Evolutionary conservation across 2,888 invertebrate genomes (phyloP).

Genomic region (Mimas tiliae): DNA sequence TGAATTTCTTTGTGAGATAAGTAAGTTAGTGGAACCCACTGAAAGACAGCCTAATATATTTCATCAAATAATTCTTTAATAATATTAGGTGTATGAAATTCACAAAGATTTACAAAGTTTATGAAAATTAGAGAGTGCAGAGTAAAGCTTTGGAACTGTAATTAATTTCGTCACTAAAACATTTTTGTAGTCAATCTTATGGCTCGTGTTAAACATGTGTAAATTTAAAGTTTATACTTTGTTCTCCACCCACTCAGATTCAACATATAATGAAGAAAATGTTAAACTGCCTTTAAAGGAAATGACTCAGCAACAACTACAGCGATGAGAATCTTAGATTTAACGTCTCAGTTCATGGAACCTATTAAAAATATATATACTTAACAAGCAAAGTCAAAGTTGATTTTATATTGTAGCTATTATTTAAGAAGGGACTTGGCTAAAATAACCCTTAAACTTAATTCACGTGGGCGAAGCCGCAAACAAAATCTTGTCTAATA

Average conservation of each 20-base stretch:
- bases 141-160: not conserved
- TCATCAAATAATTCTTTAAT: conserved; percentile 5
- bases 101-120: conserved; percentile 5
- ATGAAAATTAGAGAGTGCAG: not conserved
- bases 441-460: too few species aligned
- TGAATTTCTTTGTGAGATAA: too few species aligned
- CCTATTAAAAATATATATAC: not conserved
- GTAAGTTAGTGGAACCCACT: too few species aligned
- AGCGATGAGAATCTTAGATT: not conserved
- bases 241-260: not conserved
- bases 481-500: too few species aligned
- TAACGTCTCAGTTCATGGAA: not conserved
- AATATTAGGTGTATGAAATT: not conserved
- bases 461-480: too few species aligned
- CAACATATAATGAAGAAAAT: not conserved
- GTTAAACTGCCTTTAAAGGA: not conserved
- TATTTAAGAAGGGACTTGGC: too few species aligned
- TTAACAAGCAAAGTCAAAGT: too few species aligned
- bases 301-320: not conserved
- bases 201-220: not conserved
- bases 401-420: too few species aligned
- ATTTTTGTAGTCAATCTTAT: conserved; percentile 7
- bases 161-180: conserved; percentile 29
- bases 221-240: conserved; percentile 3
- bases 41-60: not conserved